These are phyloP conservation scores for Coleophora deauratella DNA, from an alignment of 2,888 invertebrate species.

Conservation along the genomic window DNA sequence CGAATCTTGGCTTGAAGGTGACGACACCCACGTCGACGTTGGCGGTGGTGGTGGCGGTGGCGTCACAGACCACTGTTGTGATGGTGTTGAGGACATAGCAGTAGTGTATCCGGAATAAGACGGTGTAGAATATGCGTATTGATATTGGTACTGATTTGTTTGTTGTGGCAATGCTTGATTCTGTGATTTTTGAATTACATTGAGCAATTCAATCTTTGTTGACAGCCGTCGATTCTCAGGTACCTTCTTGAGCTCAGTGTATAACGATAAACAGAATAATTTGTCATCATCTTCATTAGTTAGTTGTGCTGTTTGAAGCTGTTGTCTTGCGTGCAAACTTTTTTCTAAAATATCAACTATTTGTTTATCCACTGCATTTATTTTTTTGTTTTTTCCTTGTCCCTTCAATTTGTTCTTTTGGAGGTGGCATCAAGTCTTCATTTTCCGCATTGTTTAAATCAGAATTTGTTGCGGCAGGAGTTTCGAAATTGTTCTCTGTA, in stretches of 20 bases:
- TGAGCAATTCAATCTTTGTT: constrained; percentile 6
- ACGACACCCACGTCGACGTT: constrained; percentile 3
- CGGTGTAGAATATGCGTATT: constrained; percentile 7
- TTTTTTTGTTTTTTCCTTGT: constrained; percentile 4
- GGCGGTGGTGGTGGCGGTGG: constrained; percentile 1
- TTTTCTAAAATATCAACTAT: neutral
- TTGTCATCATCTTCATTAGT: neutral
- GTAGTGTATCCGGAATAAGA: constrained; percentile 3
- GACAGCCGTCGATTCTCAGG: constrained; percentile 3
- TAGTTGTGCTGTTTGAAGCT: neutral
- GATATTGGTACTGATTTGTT: constrained; percentile 8
- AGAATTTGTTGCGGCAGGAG: constrained; percentile 5
- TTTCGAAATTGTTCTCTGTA: constrained; percentile 5
- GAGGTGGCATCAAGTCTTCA: constrained; percentile 2
- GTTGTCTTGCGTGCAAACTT: neutral
- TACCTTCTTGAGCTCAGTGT: constrained; percentile 1
- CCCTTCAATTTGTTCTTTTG: constrained; percentile 4
- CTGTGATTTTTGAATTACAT: constrained; percentile 8
- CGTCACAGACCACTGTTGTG: constrained; percentile 1
- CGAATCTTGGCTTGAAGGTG: constrained; percentile 8
- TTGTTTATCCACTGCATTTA: constrained; percentile 6
- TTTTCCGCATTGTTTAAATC: constrained; percentile 6
- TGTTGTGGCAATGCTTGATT: constrained; percentile 8
- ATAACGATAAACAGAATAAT: constrained; percentile 2
- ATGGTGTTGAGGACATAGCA: constrained; percentile 3